Percentiles rank a stretch among this genome's conserved stretches.
Conservation (phyloP, 2,888 invertebrate species). For the Dicyrtoma fusca region DNA sequence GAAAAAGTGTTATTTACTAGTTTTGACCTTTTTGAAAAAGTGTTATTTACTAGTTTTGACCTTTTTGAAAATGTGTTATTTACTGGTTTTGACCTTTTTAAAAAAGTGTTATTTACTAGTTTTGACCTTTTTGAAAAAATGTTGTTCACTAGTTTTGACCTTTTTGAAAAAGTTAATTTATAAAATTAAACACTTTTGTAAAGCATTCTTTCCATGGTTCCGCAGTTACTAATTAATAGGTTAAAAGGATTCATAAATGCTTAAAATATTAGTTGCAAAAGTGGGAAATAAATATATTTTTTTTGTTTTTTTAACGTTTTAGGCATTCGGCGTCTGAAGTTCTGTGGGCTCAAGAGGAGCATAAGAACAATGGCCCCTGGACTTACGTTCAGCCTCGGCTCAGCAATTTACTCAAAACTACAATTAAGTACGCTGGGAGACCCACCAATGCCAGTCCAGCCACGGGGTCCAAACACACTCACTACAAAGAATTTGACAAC, state of each 20-base stretch:
- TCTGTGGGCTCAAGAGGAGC: constrained; percentile 91
- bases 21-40: too few species aligned
- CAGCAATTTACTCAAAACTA: constrained; percentile 74
- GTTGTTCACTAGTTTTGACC: too few species aligned
- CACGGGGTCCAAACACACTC: constrained; percentile 98
- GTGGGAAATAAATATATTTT: neutral
- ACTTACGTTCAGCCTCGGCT: constrained; percentile 83
- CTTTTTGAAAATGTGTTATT: too few species aligned
- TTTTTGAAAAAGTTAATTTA: too few species aligned
- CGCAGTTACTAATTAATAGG: too few species aligned
- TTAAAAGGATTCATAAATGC: neutral
- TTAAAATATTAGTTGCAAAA: neutral
- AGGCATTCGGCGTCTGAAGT: constrained; percentile 80
- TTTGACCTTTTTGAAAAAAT: too few species aligned
- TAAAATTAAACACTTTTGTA: too few species aligned
- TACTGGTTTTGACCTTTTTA: too few species aligned
- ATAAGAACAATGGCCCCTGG: constrained; percentile 93
- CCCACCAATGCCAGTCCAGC: constrained; percentile 92
- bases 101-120: too few species aligned
- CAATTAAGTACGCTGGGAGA: constrained; percentile 85
- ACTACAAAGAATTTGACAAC: constrained; percentile 70
- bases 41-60: too few species aligned
- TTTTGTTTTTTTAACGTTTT: constrained; percentile 22
- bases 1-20: too few species aligned
- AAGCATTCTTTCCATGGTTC: too few species aligned